These are phyloP conservation scores for Emmelina monodactyla DNA, from an alignment of 2,888 invertebrate species.

Conservation along the genomic window DNA sequence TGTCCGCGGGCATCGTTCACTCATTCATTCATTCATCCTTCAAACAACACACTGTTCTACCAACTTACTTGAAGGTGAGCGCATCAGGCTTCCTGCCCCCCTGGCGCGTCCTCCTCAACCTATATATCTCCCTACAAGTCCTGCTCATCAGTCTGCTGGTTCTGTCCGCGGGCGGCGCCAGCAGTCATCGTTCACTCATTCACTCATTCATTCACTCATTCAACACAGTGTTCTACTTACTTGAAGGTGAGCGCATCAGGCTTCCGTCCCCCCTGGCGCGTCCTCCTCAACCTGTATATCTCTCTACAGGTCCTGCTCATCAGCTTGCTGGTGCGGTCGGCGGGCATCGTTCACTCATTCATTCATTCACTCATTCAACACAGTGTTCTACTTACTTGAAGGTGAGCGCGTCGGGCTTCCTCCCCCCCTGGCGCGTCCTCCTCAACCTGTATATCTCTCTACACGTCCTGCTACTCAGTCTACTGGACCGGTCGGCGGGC, in stretches of 20 bases:
- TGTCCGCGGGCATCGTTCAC: no score
- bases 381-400: conserved; percentile 92
- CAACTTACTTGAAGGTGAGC: conserved; percentile 90
- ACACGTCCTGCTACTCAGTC: conserved; percentile 86
- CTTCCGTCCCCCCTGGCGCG: conserved; percentile 85
- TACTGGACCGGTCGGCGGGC: conserved; percentile 78
- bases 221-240: no score
- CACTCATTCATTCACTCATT: no score
- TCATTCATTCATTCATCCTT: no score
- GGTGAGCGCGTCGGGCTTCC: conserved; percentile 89
- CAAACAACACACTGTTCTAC: no score
- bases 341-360: no score
- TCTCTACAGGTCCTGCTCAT: conserved; percentile 89
- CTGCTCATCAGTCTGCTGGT: conserved; percentile 85
- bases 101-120: conserved; percentile 84
- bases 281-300: conserved; percentile 88
- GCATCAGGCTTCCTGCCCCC: conserved; percentile 90
- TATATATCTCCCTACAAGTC: conserved; percentile 91
- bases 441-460: conserved; percentile 91
- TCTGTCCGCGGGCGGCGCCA: conserved; percentile 74
- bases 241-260: conserved; percentile 93
- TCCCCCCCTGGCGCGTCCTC: conserved; percentile 85
- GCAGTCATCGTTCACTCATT: no score
- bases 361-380: no score
- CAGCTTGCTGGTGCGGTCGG: conserved; percentile 80